phyloP scores from a whole-genome alignment of 2,113 vertebrate genomes.

The Epinephelus cyanopodus region DNA sequence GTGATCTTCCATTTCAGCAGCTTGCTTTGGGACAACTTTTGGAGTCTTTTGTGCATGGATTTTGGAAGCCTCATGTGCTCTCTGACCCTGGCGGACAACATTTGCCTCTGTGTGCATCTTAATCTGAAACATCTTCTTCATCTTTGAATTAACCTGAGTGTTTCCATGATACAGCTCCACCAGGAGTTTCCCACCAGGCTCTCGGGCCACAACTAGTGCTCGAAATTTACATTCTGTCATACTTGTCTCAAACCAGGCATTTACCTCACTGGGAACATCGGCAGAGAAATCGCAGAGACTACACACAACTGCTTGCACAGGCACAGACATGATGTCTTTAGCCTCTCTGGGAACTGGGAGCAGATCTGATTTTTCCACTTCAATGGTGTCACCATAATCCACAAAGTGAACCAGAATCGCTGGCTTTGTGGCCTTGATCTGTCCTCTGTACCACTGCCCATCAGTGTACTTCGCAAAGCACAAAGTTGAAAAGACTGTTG shows the following conservation, averaged over 20 bases:
- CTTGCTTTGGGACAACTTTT: conserved; percentile 5
- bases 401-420: conserved; percentile 89
- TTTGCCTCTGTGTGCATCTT: conserved; percentile 45
- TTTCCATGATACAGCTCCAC: conserved; percentile 90
- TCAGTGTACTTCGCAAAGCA: conserved; percentile 93
- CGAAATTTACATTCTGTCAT: conserved; percentile 83
- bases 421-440: conserved; percentile 82
- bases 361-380: conserved; percentile 82
- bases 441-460: conserved; percentile 91
- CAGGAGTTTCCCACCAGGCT: conserved; percentile 88
- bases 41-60: background rate
- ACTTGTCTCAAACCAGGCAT: conserved; percentile 87
- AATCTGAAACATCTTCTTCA: conserved; percentile 85
- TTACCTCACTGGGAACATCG: conserved; percentile 80
- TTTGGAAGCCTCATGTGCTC: conserved; percentile 21
- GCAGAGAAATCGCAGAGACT: conserved; percentile 87
- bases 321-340: conserved; percentile 87
- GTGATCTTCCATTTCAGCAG: background rate
- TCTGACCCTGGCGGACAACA: conserved; percentile 21
- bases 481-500: conserved; percentile 78
- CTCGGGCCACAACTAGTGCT: conserved; percentile 89
- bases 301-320: conserved; percentile 92
- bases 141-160: conserved; percentile 87
- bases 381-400: conserved; percentile 92
- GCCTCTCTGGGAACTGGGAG: conserved; percentile 89